Base-by-base conservation (phyloP, 2,888 invertebrate genomes). In the Stegophylla sp. region DNA sequence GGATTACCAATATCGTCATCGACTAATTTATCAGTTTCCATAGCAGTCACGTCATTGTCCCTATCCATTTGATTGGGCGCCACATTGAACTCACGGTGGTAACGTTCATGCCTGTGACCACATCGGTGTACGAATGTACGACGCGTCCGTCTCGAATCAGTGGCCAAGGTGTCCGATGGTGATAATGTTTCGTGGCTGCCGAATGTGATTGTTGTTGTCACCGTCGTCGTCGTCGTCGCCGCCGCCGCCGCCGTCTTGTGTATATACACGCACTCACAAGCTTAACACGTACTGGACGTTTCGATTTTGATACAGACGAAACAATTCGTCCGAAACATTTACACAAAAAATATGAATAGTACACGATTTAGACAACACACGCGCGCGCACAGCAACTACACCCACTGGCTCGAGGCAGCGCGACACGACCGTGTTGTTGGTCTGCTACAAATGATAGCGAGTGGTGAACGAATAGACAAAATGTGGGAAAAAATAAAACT, bases 11-110 rank as follows among this genome's bases (percentile, higher is more conserved):
- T 90, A 85, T 90, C 89, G 87, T 94, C 94, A 89, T 94, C 94
- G 89, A 93, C 92, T 88, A 92, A 91, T 91, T 93, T 93, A 90
- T 94, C 94, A 88, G 93, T 94, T 91, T 94, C 94, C 94, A 94
- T 94, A 91, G 93, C 93, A 89, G 91, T 90, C 75, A 84, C 84
- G n/a, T n/a, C n/a, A 84, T 83, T 84, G 76, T 83, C 84, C 61
- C 79, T 28, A 79, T 79, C 79, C 79, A 79, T 79, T 79, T 79
- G 71, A 79, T 41, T 79, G 79, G 79, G 26, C 48, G 61, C 79
- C 79, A 71, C 79, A 79, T 79, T 23, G 71, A 61, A 17, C 12
- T 23, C 17, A 69, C 45, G 61, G 67, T 28, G 61, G 67, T 17
- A 67, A 67, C 23, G 43, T 10, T 79, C 79, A 79, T 79, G 48